Base-by-base conservation (phyloP, 2,797 vertebrate species). In the Pseudochaenichthys georgianus region DNA sequence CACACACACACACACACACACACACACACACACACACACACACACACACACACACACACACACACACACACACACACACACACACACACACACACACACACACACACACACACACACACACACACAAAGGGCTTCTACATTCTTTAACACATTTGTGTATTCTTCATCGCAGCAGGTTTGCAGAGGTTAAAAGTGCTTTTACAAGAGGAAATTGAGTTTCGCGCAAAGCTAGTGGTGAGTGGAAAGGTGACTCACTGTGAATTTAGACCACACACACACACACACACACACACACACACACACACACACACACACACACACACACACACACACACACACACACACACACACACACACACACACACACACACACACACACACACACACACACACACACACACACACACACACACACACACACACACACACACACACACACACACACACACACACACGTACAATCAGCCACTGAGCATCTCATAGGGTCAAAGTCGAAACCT, bases 151-250 rank as follows among this genome's bases (percentile, higher is more conserved):
- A 21, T 21, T 21, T 21, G 21, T 84, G 66, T 70, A 62, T 81
- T 62, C 70, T 77, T 55, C 53, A 78, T 86, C 23, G 38, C 76
- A 58, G 78, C 67, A 80, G 64, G 66, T 86, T 88, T 82, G 69
- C 45, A 68, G 80, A 85, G 87, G 87, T 92, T 88, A 91, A 88
- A 89, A 79, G 80, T 89, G 87, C 78, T 82, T 74, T 77, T 83
- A 55, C 68, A 52, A 67, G 61, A 85, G 86, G 86, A 90, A 87
- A 92, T 90, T 66, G 79, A 90, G 87, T 89, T 93, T 88, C 85
- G 83, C 55, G 11, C 65, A 69, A 76, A 82, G 70, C 69, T 67
- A 43, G 82, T 73, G 74, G 75, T 80, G 84, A 83, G 70, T 64
- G 75, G 54, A 78, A 78, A 73, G 67, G 74, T 87, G 86, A 82